A percentile compares a stretch with the other conserved stretches of the same genome.
phyloP scores from a whole-genome alignment of 2,797 vertebrate genomes.

The Trachops cirrhosus region DNA sequence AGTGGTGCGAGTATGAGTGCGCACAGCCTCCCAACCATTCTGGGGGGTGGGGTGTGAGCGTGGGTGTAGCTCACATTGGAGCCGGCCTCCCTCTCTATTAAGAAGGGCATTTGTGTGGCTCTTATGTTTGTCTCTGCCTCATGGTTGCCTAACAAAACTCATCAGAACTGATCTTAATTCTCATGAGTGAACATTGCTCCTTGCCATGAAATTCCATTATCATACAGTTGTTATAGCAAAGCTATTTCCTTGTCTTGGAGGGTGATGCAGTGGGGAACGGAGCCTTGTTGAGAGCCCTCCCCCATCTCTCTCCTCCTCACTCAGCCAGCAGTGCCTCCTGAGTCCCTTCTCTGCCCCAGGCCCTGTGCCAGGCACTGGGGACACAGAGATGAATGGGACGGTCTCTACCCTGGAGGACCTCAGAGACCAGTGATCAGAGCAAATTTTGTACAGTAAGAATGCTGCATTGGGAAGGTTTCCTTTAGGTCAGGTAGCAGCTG shows the following conservation, averaged over 20 bases:
- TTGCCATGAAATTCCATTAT: neutral
- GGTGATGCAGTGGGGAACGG: neutral
- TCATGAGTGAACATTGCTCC: neutral
- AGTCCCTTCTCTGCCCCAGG: neutral
- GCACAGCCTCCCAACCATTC: fast-evolving
- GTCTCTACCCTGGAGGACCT: neutral
- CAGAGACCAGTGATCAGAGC: neutral
- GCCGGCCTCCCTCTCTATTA: neutral
- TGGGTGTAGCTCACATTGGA: neutral
- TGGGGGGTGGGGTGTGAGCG: neutral
- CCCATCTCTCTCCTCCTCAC: neutral
- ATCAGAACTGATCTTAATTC: neutral
- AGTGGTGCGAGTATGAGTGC: neutral
- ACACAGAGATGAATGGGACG: neutral
- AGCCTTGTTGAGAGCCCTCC: neutral
- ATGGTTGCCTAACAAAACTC: neutral
- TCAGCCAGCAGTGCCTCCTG: neutral
- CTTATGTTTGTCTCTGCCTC: neutral
- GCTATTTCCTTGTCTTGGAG: neutral
- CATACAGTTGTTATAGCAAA: neutral
- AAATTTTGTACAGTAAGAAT: neutral
- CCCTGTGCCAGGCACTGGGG: neutral
- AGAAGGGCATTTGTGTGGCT: neutral
- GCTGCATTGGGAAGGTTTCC: neutral
- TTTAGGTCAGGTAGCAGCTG: neutral